Base-by-base conservation (phyloP, 1,140 invertebrate genomes). In the Wiebesia pumilae region DNA sequence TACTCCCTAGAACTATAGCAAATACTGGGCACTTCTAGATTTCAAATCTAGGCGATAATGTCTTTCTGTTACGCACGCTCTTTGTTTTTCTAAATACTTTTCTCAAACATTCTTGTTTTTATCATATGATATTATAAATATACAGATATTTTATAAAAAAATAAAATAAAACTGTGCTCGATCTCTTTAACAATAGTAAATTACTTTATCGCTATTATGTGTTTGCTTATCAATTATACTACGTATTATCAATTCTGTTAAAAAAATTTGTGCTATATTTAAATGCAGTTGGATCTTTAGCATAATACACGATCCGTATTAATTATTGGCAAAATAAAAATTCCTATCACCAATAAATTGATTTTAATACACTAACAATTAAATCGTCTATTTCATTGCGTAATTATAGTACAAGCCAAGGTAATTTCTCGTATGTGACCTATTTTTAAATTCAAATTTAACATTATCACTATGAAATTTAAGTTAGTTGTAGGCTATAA, bases 21-120 rank as follows among this genome's bases (percentile, higher is more conserved):
- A 82, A 83, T 86, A 81, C 54, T 86, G 85, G 80, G 73, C 80
- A 86, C 80, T 82, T 86, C 80, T 86, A 86, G 71, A 82, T 54
- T 67, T 83, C n/a, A 83, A 10, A 51, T 85, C 58, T 84, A 85
- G 77, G 27, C 69, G 65, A 27, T 85, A 81, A 73, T 81, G 12
- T 80, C 12, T 40, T 58, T 58, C 30, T 51, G 35, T 43, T 6
- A 14, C n/a, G 21, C 6, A 7, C 16, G 38, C 30, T 79, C 43
- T 27, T 4, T 78, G 0, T 43, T 16, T 38, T 77, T 14, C 14
- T n/a, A n/a, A n/a, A n/a, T 78, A 0, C 30, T 16, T 38, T 77
- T 35, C 38, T 65, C 27, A 47, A 19, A 30, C 47, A 47, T 43
- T 24, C 43, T 54, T 69, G 38, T 54, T 51, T 69, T 24, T 71